Base-by-base conservation (phyloP, 2,888 invertebrate genomes). In the Thereva nobilitata region DNA sequence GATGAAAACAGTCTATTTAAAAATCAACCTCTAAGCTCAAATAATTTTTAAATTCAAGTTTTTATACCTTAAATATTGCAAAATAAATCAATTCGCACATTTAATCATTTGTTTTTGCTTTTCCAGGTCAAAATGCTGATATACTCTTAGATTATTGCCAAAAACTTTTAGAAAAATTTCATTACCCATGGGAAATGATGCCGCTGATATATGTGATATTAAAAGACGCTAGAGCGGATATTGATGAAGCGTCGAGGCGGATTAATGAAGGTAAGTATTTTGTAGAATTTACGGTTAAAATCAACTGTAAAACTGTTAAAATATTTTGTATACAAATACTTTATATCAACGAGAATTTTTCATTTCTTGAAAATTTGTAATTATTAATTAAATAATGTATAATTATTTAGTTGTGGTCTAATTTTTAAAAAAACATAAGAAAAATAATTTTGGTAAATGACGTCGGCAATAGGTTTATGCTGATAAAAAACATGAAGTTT, bases 141-240 rank as follows among this genome's bases (percentile, higher is more conserved):
- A 79, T 86, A 64, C 80, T 88, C 74, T 83, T 91, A 76, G 89
- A 90, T 75, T 88, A 88, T 80, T 90, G 90, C 77, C 86, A 89
- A 74, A 89, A 88, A 77, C 83, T 90, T 67, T 82, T 89, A 78
- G 89, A 90, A 77, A 87, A 87, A 81, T 91, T 90, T 82, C 86
- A 87, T 76, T 90, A 90, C 79, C 88, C 90, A 4, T 90, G 89
- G 88, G 89, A 90, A 78, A 88, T 90, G 86, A 87, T 91, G 86
- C 89, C 91, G 23, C 80, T 91, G 45, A 88, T 91, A 83, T 89
- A 90, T 80, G 88, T 89, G 76, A 91, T 91, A 80, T 84, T 92
- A 69, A 91, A 91, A 78, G 89, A 89, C 74, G 87, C 89, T 55
- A 85, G 86, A 68, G 87, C 87, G 47, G 89, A 91, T 79, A 82